Base-by-base conservation (phyloP, 2,113 vertebrate genomes). In the Coreoperca whiteheadi region DNA sequence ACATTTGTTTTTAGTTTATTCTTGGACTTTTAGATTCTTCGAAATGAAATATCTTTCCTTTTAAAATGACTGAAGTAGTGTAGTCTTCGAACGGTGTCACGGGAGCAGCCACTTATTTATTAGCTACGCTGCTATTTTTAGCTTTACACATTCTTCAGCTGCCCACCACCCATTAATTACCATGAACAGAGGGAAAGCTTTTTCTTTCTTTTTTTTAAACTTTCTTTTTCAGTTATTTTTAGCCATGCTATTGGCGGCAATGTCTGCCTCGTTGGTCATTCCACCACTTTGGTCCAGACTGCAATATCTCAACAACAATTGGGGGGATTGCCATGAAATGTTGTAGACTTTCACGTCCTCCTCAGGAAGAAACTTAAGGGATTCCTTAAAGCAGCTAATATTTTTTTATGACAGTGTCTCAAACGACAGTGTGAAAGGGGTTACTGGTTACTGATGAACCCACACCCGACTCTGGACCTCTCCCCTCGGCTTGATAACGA, bases 41-140 rank as follows among this genome's bases (percentile, higher is more conserved):
- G 15, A 48, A 61, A 50, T 50, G 1, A 50, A 30, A 30, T 11
- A 16, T 28, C 1, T 67, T 77, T 54, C 4, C 28, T 54, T 34
- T 37, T 34, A 16, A 34, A 80, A 16, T 48, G 8, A 5, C 50
- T 4, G 16, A 57, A 50, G 48, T 25, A n/a, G 8, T 4, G 43
- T 51, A 39, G 68, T 48, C 54, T 65, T 64, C 28, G 6, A 41
- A 6, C n/a, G 23, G 53, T 34, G 51, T 74, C 64, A 21, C 14
- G 6, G 43, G 57, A 74, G 25, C 46, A 67, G 30, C 46, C 20
- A 20, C 53, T 74, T 50, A 50, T 59, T 78, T 39, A 79, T 81
- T 78, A 51, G 76, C 51, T 32, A 7, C 6, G 10, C 20, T 56
- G 32, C 53, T 83, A 50, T 80, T 80, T 67, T 71, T 60, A 84